Percentiles rank a stretch among this genome's conserved stretches.
phyloP scores from a whole-genome alignment of 2,113 vertebrate genomes.

The Channa maculata region DNA sequence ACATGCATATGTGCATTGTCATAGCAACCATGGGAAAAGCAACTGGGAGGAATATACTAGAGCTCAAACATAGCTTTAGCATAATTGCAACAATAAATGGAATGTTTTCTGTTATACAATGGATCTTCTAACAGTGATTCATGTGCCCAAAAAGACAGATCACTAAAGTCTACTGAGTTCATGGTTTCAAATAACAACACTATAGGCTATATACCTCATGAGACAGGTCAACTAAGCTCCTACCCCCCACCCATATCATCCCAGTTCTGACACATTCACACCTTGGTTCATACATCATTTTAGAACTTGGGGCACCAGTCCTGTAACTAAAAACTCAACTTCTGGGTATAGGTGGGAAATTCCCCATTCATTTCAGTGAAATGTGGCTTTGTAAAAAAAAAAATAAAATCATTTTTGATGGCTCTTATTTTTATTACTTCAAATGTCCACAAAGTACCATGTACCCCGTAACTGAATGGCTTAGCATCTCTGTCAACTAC shows the following conservation, averaged over 20 bases:
- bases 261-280: slow-evolving; percentile 67
- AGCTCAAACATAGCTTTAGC: slow-evolving; percentile 34
- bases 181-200: slow-evolving; percentile 76
- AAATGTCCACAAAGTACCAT: slow-evolving; percentile 24
- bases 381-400: slow-evolving; percentile 49
- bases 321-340: slow-evolving; percentile 82
- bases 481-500: slow-evolving; percentile 26
- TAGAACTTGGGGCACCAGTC: slow-evolving; percentile 68
- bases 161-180: slow-evolving; percentile 60
- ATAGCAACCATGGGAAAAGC: slow-evolving; percentile 71
- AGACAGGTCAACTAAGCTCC: slow-evolving; percentile 69
- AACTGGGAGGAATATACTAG: slow-evolving; percentile 27
- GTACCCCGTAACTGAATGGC: background rate
- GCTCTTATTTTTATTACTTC: slow-evolving; percentile 30
- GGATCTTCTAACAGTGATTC: slow-evolving; percentile 61
- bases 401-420: slow-evolving; percentile 7
- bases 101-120: slow-evolving; percentile 63
- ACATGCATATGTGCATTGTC: slow-evolving; percentile 72
- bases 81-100: slow-evolving; percentile 55
- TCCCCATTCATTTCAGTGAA: slow-evolving; percentile 59
- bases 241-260: slow-evolving; percentile 72
- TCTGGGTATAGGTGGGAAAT: slow-evolving; percentile 61
- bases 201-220: slow-evolving; percentile 70
- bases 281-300: slow-evolving; percentile 74
- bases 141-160: slow-evolving; percentile 73